phyloP scores from a whole-genome alignment of 2,888 invertebrate genomes.

The Drosophila sordidula region DNA sequence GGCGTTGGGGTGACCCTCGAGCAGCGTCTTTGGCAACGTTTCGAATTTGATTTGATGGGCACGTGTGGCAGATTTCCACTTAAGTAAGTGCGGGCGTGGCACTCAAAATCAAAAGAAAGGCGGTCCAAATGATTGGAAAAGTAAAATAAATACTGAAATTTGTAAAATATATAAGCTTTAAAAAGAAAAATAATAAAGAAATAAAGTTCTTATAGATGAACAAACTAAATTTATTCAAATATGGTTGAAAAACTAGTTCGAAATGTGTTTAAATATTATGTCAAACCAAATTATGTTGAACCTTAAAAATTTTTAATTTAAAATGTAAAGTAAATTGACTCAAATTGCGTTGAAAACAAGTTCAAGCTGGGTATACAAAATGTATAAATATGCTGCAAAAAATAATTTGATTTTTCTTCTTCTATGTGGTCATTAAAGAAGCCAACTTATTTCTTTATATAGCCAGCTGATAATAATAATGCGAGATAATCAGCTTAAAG shows the following conservation, averaged over 20 bases:
- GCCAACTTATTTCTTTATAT: background rate
- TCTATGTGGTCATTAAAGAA: background rate
- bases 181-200: background rate
- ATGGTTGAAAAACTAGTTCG: no score
- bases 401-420: no score
- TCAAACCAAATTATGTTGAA: no score
- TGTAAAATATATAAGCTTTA: background rate
- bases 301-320: no score
- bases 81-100: conserved; percentile 50
- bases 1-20: conserved; percentile 12
- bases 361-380: no score
- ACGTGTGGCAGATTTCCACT: conserved; percentile 62
- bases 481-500: background rate
- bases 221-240: no score
- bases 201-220: no score
- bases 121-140: conserved; percentile 6
- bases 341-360: no score
- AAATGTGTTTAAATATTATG: no score
- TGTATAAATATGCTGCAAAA: no score
- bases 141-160: conserved; percentile 9
- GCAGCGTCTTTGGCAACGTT: conserved; percentile 25
- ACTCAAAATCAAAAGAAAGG: conserved; percentile 12
- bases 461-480: background rate
- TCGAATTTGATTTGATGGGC: conserved; percentile 55
- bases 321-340: no score